Evolutionary conservation across 2,113 vertebrate genomes (phyloP).

Genomic region (Hemicordylus capensis): DNA sequence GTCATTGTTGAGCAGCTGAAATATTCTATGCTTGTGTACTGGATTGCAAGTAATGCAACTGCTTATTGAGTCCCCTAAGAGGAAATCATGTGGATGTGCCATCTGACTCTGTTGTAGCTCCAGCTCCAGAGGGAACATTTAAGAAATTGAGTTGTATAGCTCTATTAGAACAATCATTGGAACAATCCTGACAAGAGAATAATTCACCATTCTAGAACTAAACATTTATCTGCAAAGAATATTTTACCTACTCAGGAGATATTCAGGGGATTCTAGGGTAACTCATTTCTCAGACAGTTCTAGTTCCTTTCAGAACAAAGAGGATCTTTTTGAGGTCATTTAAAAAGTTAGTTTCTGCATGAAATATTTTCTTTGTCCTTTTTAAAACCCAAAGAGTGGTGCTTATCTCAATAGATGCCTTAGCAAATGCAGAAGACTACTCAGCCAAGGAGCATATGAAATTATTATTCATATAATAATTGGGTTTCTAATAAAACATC

Average conservation of each 20-base stretch:
- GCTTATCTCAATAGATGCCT: neutral
- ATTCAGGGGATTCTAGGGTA: neutral
- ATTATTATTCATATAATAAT: no score
- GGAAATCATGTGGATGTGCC: no score
- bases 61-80: no score
- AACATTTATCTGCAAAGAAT: neutral
- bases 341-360: slow-evolving; percentile 18
- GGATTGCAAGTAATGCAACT: no score
- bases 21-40: no score
- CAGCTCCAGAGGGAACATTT: no score
- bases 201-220: neutral
- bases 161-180: no score
- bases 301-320: neutral
- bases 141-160: no score
- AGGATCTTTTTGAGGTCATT: neutral
- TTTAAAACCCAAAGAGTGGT: neutral
- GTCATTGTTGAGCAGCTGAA: no score
- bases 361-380: slow-evolving; percentile 9
- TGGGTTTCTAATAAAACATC: no score
- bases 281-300: neutral
- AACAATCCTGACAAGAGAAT: no score
- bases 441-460: neutral
- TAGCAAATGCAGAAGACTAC: neutral
- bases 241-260: neutral
- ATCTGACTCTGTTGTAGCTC: no score